Percentiles rank a stretch among this genome's conserved stretches.
These are phyloP conservation scores for Odocoileus virginianus DNA, from an alignment of 2,113 vertebrate genomes.

Conservation along the genomic window DNA sequence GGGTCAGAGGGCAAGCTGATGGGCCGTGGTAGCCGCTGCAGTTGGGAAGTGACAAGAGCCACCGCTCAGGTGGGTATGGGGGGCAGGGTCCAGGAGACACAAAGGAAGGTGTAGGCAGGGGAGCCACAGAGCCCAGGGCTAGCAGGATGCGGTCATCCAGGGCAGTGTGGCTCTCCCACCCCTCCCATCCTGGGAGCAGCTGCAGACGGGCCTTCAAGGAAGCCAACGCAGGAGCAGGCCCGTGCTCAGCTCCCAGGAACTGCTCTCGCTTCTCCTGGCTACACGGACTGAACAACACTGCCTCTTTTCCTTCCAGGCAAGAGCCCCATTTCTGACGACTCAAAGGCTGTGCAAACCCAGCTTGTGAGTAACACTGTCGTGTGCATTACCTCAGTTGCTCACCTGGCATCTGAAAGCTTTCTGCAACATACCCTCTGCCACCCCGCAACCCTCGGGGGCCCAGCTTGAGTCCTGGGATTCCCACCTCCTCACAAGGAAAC, in stretches of 20 bases:
- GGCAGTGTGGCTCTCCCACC: neutral
- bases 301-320: neutral
- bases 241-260: neutral
- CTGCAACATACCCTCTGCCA: neutral
- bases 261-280: neutral
- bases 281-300: rapidly evolving
- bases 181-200: neutral
- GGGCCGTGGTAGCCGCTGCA: neutral
- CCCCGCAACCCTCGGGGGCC: neutral
- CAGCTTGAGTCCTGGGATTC: neutral
- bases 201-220: neutral
- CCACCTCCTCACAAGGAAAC: neutral
- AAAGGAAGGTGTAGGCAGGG: neutral
- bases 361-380: neutral
- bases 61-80: neutral
- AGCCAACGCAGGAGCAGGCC: neutral
- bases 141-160: neutral
- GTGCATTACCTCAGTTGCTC: neutral
- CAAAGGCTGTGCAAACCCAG: neutral
- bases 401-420: neutral
- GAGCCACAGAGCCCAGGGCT: neutral
- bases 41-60: neutral
- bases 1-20: neutral
- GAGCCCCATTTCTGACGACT: neutral
- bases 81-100: neutral